Conservation (phyloP, 2,113 vertebrate genomes). For the Dromas ardeola region DNA sequence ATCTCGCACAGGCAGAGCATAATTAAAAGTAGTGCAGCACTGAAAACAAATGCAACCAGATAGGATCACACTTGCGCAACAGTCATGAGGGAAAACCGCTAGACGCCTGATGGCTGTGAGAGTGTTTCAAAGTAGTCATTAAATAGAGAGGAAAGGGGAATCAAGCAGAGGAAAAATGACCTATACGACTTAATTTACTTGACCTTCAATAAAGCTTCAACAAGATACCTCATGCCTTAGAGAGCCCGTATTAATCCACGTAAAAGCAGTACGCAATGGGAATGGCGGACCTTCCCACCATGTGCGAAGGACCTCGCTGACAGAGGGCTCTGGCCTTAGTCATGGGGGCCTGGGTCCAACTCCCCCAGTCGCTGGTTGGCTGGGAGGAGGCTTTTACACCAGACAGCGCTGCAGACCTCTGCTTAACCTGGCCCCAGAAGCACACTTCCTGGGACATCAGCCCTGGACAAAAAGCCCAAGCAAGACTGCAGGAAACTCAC, state of each 20-base stretch:
- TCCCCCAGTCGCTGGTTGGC: accelerated
- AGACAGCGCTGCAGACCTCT: not conserved
- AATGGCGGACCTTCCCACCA: accelerated
- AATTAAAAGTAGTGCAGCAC: slow-evolving; percentile 34
- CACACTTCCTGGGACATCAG: not conserved
- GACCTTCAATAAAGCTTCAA: not conserved
- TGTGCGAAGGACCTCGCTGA: not conserved
- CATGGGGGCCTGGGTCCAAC: not conserved
- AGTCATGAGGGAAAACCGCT: not conserved
- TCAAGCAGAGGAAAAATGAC: not conserved
- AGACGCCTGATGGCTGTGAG: not conserved
- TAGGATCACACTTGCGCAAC: not conserved
- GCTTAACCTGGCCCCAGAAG: not conserved
- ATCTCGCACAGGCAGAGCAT: not conserved
- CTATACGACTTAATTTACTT: not conserved
- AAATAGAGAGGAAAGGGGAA: not conserved
- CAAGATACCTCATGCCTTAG: not conserved
- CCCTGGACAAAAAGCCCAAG: not conserved
- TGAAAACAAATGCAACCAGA: slow-evolving; percentile 11
- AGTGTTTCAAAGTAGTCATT: not conserved
- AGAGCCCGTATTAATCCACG: not conserved
- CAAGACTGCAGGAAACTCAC: not conserved
- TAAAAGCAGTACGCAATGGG: not conserved
- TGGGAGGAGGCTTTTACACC: not conserved
- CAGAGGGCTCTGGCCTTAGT: not conserved